Evolutionary conservation across 2,888 invertebrate genomes (phyloP), one percentile per base, ranked within the genome.

Genomic region (Syritta pipiens): DNA sequence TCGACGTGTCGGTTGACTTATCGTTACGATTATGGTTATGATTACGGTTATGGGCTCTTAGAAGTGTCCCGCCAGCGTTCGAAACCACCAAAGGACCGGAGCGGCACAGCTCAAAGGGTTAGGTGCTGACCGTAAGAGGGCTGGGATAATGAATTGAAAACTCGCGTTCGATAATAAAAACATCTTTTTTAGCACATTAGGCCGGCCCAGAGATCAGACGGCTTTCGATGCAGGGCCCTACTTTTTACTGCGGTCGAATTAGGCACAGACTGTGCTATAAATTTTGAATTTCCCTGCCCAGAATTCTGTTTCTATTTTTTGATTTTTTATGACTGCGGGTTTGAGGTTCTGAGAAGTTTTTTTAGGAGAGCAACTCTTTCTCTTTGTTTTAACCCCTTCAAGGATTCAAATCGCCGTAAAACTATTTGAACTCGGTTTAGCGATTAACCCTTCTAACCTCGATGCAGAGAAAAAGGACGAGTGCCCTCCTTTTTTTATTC

Each of bases 21-120:
- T 72, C 37, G 59, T 77, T 77, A 77, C 44, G 77, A 77, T 72
- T 72, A 72, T 77, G 72, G 44, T 60, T 72, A 67, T 72, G 72
- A 67, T 77, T 67, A 76, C 63, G 57, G 55, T 57, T 69, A 63
- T 76, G 62, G 63, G 37, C 26, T 26, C 32, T 40, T 20, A 28
- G 42, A 28, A 44, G 46, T 24, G 28, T 65, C 42, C 76, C 76
- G 76, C 44, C 65, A 51, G 19, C 30, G 46, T 42, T n/a, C 6
- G 37, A 65, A 77, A 59, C 77, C 71, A 68, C 77, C 71, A 37
- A 69, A 77, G 63, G 59, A 57, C 9, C 30, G 9, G 53, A 17
- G 76, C 72, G 72, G 65, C 49, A 60, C 42, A 9, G 12, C 48
- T 46, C 77, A 79, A 79, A 79, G 77, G 60, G 67, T 72, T 76